Conservation (phyloP, 2,113 vertebrate species). For the Mixornis gularis region DNA sequence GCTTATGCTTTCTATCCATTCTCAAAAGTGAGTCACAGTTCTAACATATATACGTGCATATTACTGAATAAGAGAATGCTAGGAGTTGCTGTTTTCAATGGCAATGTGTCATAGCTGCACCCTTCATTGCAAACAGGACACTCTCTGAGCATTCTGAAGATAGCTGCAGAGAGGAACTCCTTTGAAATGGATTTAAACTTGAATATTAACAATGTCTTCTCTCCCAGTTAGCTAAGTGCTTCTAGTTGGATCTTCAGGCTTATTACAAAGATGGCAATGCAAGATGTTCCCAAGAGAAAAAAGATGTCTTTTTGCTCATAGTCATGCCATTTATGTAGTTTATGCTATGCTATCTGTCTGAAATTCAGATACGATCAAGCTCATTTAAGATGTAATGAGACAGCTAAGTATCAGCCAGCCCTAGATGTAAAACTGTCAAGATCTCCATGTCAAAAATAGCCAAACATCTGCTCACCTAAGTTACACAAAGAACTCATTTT, state of each 20-base stretch:
- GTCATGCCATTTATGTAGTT: background rate
- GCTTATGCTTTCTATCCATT: background rate
- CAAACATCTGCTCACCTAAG: background rate
- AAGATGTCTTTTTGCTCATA: background rate
- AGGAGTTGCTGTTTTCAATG: background rate
- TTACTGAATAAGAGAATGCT: background rate
- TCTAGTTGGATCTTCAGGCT: background rate
- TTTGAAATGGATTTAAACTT: background rate
- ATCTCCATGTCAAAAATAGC: background rate
- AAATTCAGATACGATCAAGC: background rate
- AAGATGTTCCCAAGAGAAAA: background rate
- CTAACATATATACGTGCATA: background rate
- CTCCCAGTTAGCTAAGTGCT: background rate
- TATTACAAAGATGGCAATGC: background rate
- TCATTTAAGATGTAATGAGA: background rate
- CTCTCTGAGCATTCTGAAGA: background rate
- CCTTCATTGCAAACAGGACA: background rate
- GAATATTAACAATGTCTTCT: background rate
- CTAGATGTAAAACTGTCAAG: background rate
- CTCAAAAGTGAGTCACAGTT: background rate
- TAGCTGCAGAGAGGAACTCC: background rate
- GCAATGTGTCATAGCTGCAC: background rate
- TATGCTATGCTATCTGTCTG: background rate
- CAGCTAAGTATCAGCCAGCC: background rate
- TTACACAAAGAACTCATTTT: background rate